Base-by-base conservation (phyloP, 2,888 invertebrate species). In the Mesodorylaimus sp. region DNA sequence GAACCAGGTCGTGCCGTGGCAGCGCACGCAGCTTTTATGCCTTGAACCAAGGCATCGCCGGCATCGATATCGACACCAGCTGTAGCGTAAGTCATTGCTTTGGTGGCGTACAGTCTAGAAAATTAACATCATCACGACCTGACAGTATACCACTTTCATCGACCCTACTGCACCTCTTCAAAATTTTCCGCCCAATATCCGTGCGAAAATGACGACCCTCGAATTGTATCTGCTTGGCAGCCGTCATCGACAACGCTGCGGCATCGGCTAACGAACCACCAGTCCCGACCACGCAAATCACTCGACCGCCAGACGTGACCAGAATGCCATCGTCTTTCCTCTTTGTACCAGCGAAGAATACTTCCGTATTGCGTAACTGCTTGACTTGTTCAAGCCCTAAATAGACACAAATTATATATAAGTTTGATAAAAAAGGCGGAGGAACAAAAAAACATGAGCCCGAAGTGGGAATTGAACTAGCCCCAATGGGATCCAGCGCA, bases 1-100 rank as follows among this genome's bases (percentile, higher is more conserved):
- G 82, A 80, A 0, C 89, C 91, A 0, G 76, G 67, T 2, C 87
- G 72, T 56, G 77, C 76, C 0, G 91, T 89, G 1, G 77, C 76
- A 3, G 79, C 78, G 24, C 60, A 84, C 0, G 81, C 67, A 0
- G 83, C 81, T 67, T 87, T 87, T 51, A 97, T 83, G 36, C 65
- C 66, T 5, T 79, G 75, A 0, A 97, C 83, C 2, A 97, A 71
- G 28, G 77, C 76, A 59, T 93, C 85, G 0, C 91, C 93, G 1
- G 87, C 87, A 57, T 78, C 79, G 56, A 97, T 93, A 66, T 89
- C 85, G 1, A 97, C 95, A 0, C 95, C 95, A 60, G 72, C 65
- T 36, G 64, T 82, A 78, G 83, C 81, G 71, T 95, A 97, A 0
- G 87, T 86, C 29, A 67, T 51, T 5, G 36, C 27, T 32, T 39